Evolutionary conservation across 2,888 invertebrate species (phyloP), one percentile per base, ranked within the genome.

Genomic region (Drosophila limbata): DNA sequence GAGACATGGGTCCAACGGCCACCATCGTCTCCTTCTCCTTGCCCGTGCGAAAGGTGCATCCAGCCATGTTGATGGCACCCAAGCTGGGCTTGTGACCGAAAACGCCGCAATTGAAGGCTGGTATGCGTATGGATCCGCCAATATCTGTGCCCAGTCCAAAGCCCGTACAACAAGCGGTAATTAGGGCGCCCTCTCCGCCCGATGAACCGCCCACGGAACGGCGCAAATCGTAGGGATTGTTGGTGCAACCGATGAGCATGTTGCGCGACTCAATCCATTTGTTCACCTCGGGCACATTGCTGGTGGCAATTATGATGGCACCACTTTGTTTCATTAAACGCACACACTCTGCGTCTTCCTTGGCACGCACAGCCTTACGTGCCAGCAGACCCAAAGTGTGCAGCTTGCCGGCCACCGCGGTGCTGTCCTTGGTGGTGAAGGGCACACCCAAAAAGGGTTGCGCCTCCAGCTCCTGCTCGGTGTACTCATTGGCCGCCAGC

Each of bases 221-320:
- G 0, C 96, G 95, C 0, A 95, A 94, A 92, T 98, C 95, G 92
- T 98, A 98, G 0, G 99, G 98, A 93, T 99, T 99, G 87, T 95
- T 95, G 0, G 98, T 97, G 89, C 96, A 94, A 0, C 99, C 99
- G 91, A 96, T 96, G 55, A 99, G 91, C 88, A 95, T 95, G 93
- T 99, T 99, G 66, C 96, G 94, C 0, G 97, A 95, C 93, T 99
- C 99, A 71, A 69, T 93, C 97, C 99, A 99, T 93, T 98, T 95
- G 93, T 98, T 98, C 37, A 98, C 93, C 93, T 98, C 98, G 0
- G 98, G 98, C 37, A 98, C 95, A 92, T 98, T 99, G n/a, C 98
- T 97, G 48, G 96, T 95, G 3, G 96, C 98, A 28, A 98, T 92
- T 0, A 97, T 95, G 67, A 99, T 96, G 5, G 95, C 98, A 1